These are phyloP conservation scores for Gallinago nigripennis DNA, from an alignment of 2,797 vertebrate genomes.

Conservation along the genomic window DNA sequence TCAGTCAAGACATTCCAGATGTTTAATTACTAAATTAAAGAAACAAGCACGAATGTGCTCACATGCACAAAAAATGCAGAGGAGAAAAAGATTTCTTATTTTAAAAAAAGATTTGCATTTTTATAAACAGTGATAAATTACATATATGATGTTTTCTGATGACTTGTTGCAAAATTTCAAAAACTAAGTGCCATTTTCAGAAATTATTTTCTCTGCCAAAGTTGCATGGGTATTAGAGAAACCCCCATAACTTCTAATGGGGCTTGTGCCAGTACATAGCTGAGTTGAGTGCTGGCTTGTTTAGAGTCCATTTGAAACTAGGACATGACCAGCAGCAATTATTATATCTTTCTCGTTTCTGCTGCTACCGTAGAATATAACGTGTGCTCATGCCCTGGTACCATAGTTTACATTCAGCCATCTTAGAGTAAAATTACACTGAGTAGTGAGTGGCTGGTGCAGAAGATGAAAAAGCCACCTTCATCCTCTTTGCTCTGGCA, in stretches of 20 bases:
- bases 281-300: conserved; percentile 7
- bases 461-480: neutral
- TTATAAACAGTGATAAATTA: neutral
- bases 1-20: conserved; percentile 36
- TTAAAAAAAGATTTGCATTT: neutral
- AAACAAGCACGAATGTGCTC: accelerated
- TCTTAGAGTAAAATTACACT: neutral
- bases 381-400: neutral
- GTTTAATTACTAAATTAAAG: conserved; percentile 50
- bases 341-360: neutral
- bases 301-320: conserved; percentile 28
- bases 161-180: neutral
- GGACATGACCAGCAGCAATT: neutral
- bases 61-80: neutral
- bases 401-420: neutral
- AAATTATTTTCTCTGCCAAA: neutral
- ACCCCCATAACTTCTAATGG: neutral
- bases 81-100: neutral
- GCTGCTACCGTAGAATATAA: neutral
- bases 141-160: neutral
- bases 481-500: neutral
- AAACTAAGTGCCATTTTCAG: neutral
- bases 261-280: neutral
- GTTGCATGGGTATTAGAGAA: neutral
- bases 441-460: neutral